phyloP scores from a whole-genome alignment of 2,888 invertebrate genomes.

The Meloe dianella region DNA sequence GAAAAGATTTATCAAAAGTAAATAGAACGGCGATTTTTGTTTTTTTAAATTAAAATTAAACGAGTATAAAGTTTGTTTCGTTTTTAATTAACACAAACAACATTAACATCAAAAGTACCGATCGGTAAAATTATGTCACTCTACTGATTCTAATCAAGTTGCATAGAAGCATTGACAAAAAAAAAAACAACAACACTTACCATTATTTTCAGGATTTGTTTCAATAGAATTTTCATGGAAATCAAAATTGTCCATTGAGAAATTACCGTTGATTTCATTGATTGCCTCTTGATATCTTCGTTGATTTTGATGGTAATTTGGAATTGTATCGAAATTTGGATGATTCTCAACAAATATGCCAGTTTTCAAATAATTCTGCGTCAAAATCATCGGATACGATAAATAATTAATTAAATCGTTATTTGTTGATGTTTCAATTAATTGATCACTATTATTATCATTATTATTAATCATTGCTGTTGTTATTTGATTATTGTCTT shows the following conservation, averaged over 20 bases:
- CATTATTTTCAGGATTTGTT: background rate
- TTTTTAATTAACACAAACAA: no score
- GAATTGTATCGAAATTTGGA: background rate
- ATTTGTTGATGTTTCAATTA: slow-evolving; percentile 15
- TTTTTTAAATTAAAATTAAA: background rate
- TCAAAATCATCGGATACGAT: slow-evolving; percentile 16
- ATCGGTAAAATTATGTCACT: background rate
- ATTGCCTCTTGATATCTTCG: background rate
- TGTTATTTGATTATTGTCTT: slow-evolving; percentile 35
- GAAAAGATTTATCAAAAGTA: no score
- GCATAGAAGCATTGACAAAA: background rate
- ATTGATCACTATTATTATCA: background rate
- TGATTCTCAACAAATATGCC: background rate
- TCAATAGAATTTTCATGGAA: background rate
- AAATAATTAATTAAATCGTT: slow-evolving; percentile 24
- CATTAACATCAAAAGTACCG: background rate
- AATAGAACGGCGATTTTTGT: no score
- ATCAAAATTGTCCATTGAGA: background rate
- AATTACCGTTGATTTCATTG: background rate
- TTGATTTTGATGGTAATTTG: background rate
- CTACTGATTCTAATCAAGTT: background rate
- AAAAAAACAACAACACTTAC: no score
- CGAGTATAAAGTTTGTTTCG: no score
- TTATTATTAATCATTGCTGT: background rate
- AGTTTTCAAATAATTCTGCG: slow-evolving; percentile 12